Evolutionary conservation across 2,113 vertebrate species (phyloP), one percentile per base, ranked within the genome.

Genomic region (Chascanopsetta lugubris): DNA sequence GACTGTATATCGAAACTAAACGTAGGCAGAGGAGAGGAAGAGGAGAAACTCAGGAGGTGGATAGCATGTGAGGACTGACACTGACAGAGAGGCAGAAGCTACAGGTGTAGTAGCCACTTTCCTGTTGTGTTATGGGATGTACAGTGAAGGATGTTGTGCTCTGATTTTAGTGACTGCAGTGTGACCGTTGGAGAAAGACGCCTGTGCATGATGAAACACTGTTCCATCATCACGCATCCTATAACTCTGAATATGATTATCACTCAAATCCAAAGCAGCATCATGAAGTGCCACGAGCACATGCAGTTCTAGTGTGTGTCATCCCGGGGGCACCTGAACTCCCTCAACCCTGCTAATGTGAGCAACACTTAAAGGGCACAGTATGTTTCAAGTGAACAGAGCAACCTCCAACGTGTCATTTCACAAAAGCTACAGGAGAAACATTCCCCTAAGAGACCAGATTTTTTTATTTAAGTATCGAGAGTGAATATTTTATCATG

Each of bases 141-240:
- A 53, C 61, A 56, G 46, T 17, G 53, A 57, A 69, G 58, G 68
- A 61, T 24, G 25, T 50, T 66, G 71, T 79, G 85, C 65, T 40
- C 61, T 82, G 72, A 36, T 76, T 69, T 65, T 69, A 69, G 61
- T 82, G 82, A 61, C 61, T 83, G 74, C 69, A 68, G 64, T 79
- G 62, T 73, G 72, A 76, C 22, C 54, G 8, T 9, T 17, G 58
- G 50, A 34, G 46, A 30, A 49, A 30, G 8, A 77, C 54, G 13
- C 60, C 36, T 32, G 38, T 59, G 75, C 64, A 65, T 68, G 43
- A 68, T 40, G 46, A 72, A 27, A 55, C 21, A 27, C 29, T 30
- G 22, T 0, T 20, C 43, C 18, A 17, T 5, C 30, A 32, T 32
- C 30, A 8, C 7, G 2, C 15, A 38, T 38, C 34, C 17, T 57